A percentile compares a stretch with the other conserved stretches of the same genome.
Conservation (phyloP, 2,888 invertebrate genomes). For the Gisinianus flammeolus region DNA sequence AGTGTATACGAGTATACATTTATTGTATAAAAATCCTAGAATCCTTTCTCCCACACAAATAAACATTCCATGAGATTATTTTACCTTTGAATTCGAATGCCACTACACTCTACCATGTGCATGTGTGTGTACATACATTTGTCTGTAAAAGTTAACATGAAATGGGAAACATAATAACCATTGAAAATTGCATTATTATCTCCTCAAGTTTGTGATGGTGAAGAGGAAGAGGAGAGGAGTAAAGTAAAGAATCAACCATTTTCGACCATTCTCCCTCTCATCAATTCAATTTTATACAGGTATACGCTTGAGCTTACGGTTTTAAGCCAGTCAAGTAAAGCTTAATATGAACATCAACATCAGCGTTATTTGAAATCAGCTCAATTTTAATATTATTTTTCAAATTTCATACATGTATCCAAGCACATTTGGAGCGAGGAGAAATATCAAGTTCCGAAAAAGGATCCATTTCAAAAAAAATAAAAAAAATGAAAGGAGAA, state of each 20-base stretch:
- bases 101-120: not conserved
- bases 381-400: too few relatives aligned
- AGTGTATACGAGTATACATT: too few relatives aligned
- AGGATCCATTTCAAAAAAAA: not conserved
- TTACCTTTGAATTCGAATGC: not conserved
- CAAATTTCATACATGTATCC: too few relatives aligned
- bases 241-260: not conserved
- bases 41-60: not conserved
- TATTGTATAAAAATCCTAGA: too few relatives aligned
- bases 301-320: too few relatives aligned
- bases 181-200: conserved; percentile 8
- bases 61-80: not conserved
- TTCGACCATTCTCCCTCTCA: not conserved
- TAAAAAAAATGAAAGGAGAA: not conserved
- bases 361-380: too few relatives aligned
- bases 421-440: not conserved
- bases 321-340: too few relatives aligned
- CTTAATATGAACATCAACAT: too few relatives aligned
- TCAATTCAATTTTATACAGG: not conserved
- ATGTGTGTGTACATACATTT: too few relatives aligned
- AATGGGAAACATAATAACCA: not conserved
- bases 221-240: not conserved
- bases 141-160: not conserved
- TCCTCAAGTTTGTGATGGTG: not conserved
- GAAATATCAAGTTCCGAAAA: not conserved